Conservation (phyloP, 64 coral and sea anemone genomes). For the Montipora sp. region DNA sequence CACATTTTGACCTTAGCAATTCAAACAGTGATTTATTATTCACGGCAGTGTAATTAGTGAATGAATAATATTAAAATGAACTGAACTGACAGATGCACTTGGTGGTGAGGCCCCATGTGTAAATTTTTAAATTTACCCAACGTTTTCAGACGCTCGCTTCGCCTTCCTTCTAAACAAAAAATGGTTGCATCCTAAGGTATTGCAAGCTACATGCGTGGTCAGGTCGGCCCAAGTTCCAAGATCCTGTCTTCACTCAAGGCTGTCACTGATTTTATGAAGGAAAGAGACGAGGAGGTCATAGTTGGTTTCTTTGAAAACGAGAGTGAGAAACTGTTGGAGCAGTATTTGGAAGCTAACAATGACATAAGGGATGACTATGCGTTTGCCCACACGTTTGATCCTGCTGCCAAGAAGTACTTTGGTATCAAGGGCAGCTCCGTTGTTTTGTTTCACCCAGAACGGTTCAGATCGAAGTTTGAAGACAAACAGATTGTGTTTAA, state of each 20-base stretch:
- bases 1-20: too few species aligned
- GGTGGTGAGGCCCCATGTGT: too few species aligned
- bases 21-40: too few species aligned
- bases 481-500: conserved; percentile 87
- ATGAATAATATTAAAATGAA: too few species aligned
- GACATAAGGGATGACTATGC: conserved; percentile 93
- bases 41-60: too few species aligned
- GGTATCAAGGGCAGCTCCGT: conserved; percentile 84
- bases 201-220: conserved; percentile 82
- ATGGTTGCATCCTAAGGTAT: conserved; percentile 50
- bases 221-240: conserved; percentile 96
- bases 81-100: too few species aligned
- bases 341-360: conserved; percentile 96
- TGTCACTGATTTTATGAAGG: conserved; percentile 88
- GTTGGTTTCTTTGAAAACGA: conserved; percentile 95
- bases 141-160: too few species aligned
- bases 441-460: conserved; percentile 94
- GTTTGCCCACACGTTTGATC: conserved; percentile 96
- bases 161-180: too few species aligned
- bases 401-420: conserved; percentile 82
- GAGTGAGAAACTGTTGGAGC: conserved; percentile 73
- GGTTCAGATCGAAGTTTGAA: conserved; percentile 93
- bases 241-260: conserved; percentile 80
- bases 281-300: conserved; percentile 90
- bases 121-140: too few species aligned